Conservation (phyloP, 2,113 vertebrate genomes). For the Nerophis ophidion region DNA sequence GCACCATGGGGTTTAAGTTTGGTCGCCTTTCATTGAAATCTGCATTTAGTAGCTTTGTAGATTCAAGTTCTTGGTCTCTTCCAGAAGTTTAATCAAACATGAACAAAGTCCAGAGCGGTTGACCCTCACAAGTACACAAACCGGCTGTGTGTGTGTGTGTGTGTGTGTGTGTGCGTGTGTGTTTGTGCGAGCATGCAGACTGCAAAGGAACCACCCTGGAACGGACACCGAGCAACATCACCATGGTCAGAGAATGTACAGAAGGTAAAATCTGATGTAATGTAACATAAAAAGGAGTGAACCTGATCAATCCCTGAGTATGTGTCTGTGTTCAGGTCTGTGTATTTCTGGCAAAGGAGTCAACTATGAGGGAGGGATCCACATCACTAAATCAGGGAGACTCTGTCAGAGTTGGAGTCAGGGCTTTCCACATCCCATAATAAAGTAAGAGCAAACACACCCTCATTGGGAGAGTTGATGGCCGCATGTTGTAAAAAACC, state of each 20-base stretch:
- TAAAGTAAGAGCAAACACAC: slow-evolving; percentile 39
- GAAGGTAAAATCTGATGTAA: slow-evolving; percentile 41
- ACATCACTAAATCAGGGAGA: slow-evolving; percentile 77
- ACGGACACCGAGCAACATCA: slow-evolving; percentile 26
- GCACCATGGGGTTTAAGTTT: too few relatives aligned
- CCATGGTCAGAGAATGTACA: slow-evolving; percentile 49
- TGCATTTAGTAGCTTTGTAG: too few relatives aligned
- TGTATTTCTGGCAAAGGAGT: slow-evolving; percentile 70
- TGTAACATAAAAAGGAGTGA: rapidly evolving
- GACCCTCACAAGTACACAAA: slow-evolving; percentile 10
- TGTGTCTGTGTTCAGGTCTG: slow-evolving; percentile 60
- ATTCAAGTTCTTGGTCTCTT: slow-evolving; percentile 2
- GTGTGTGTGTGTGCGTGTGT: background rate
- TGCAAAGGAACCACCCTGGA: slow-evolving; percentile 59
- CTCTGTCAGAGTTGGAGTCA: slow-evolving; percentile 84
- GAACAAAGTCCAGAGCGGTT: slow-evolving; percentile 42
- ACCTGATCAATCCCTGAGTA: slow-evolving; percentile 1
- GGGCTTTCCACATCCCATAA: slow-evolving; percentile 83
- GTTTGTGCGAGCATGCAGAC: slow-evolving; percentile 51
- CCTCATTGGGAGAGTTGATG: background rate
- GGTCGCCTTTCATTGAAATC: too few relatives aligned
- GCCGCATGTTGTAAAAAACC: background rate
- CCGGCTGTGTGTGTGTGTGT: background rate
- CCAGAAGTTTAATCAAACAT: slow-evolving; percentile 36
- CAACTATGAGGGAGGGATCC: slow-evolving; percentile 76